A percentile compares a stretch with the other conserved stretches of the same genome.
Conservation (phyloP, 2,797 vertebrate species). For the Carcharodon carcharias region DNA sequence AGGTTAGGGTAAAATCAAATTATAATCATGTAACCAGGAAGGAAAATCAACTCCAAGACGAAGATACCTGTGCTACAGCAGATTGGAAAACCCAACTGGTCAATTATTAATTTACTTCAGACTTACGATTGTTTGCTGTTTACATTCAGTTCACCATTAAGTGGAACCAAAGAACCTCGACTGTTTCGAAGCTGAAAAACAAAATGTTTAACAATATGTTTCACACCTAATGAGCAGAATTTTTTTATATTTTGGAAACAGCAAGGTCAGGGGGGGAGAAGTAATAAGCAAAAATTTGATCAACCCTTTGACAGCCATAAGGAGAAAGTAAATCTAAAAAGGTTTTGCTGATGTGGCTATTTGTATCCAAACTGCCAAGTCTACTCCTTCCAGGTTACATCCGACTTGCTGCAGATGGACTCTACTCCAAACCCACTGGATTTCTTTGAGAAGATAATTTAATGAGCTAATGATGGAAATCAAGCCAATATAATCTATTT, state of each 20-base stretch:
- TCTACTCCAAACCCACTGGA: not conserved
- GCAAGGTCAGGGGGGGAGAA: not conserved
- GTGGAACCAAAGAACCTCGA: slow-evolving; percentile 55
- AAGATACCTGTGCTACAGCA: too few species aligned
- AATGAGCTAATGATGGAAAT: not conserved
- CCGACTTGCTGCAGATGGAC: not conserved
- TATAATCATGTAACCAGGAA: not conserved
- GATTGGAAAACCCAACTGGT: not conserved
- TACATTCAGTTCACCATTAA: slow-evolving; percentile 53
- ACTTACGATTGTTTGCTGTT: slow-evolving; percentile 60
- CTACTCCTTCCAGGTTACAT: not conserved
- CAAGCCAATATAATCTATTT: not conserved
- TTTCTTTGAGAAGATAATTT: not conserved
- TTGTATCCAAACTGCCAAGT: not conserved
- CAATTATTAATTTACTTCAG: not conserved
- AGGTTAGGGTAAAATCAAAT: not conserved
- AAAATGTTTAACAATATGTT: not conserved
- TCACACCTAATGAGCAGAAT: not conserved
- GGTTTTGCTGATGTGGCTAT: not conserved
- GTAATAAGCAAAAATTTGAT: not conserved
- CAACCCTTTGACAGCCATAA: not conserved
- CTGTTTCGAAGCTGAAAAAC: slow-evolving; percentile 59
- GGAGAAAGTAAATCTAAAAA: not conserved
- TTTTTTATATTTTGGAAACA: not conserved
- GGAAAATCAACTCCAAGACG: not conserved